These are phyloP conservation scores for Dasyornis broadbenti DNA, from an alignment of 2,113 vertebrate genomes.

Conservation along the genomic window DNA sequence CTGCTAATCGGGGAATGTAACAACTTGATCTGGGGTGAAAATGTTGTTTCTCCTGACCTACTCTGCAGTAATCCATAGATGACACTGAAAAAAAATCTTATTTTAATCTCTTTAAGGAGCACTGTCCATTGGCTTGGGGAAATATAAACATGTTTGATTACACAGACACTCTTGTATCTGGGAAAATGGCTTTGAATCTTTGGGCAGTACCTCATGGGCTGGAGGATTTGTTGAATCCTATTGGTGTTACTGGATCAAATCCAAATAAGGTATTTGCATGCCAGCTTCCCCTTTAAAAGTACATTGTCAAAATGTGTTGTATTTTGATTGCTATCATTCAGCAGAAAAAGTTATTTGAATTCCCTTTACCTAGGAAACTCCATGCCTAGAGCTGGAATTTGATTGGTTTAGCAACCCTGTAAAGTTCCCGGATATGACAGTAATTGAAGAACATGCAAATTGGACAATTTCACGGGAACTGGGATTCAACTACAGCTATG, in stretches of 20 bases:
- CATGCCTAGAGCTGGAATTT: conserved; percentile 96
- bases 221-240: conserved; percentile 95
- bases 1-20: background rate
- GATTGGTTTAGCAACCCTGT: conserved; percentile 95
- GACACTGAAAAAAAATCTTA: background rate
- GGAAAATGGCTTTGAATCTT: conserved; percentile 97
- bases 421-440: conserved; percentile 93
- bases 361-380: conserved; percentile 85
- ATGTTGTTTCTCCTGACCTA: background rate
- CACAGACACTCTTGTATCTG: conserved; percentile 93
- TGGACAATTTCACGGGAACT: conserved; percentile 93
- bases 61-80: background rate
- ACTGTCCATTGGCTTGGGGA: conserved; percentile 96
- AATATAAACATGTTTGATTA: conserved; percentile 99
- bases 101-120: conserved; percentile 82
- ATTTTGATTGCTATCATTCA: background rate
- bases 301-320: background rate
- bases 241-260: conserved; percentile 96
- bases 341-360: conserved; percentile 12
- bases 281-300: background rate
- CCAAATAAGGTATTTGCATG: conserved; percentile 87
- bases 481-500: conserved; percentile 91
- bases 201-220: conserved; percentile 97
- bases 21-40: background rate
- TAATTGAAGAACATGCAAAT: conserved; percentile 93